These are phyloP conservation scores for Hyperopisus bebe DNA, from an alignment of 2,113 vertebrate genomes.

Conservation along the genomic window DNA sequence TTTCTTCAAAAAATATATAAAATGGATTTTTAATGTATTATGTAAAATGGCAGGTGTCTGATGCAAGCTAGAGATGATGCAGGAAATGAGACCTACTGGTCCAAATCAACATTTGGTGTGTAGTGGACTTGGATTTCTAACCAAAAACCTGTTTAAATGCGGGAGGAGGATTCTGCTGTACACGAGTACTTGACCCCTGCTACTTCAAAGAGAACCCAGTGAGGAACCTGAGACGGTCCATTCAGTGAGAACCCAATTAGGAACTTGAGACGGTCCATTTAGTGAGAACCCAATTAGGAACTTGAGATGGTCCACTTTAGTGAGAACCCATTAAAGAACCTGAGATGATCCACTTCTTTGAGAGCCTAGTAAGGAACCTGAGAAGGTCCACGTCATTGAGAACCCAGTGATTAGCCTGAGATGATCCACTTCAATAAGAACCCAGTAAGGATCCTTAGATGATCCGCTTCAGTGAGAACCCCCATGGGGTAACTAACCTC, in stretches of 20 bases:
- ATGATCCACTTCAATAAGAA: background rate
- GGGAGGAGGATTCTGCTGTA: background rate
- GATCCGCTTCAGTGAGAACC: background rate
- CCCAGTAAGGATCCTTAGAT: background rate
- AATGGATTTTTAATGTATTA: background rate
- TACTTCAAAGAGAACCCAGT: background rate
- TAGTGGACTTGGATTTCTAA: background rate
- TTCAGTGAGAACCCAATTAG: background rate
- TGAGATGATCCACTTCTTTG: background rate
- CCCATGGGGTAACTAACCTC: background rate
- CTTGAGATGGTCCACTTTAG: background rate
- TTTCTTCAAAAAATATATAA: background rate
- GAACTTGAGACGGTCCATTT: background rate
- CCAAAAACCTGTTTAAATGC: background rate
- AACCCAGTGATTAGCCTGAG: background rate
- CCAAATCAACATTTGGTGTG: background rate
- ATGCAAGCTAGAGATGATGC: background rate
- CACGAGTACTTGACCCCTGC: background rate
- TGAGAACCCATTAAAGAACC: background rate
- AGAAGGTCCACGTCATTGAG: background rate
- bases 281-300: background rate
- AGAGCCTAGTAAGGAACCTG: background rate
- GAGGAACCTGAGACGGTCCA: background rate
- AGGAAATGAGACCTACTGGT: background rate
- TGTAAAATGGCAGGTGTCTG: background rate